Evolutionary conservation across 2,888 invertebrate species (phyloP), one percentile per base, ranked within the genome.

Genomic region (Orthosia gothica): DNA sequence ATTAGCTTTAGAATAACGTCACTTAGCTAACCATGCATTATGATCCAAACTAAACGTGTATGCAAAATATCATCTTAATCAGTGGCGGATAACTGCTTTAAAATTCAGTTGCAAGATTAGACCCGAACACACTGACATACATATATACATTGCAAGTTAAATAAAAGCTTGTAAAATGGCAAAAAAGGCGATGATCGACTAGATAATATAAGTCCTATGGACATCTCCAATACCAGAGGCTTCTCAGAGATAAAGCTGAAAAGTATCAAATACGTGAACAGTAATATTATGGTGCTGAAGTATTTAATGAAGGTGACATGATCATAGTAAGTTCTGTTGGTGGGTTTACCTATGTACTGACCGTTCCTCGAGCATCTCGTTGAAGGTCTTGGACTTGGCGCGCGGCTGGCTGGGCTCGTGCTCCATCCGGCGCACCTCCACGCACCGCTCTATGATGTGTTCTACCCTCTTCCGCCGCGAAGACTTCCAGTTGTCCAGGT

Each of bases 401-500:
- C 98, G 97, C 88, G 98, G 97, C 93, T 98, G 97, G 93, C 97
- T 96, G 90, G 98, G 98, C 91, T 98, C 98, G 92, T 98, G 97
- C 95, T 99, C 98, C 92, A 98, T 97, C 93, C 98, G 98, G 90
- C 98, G 98, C 88, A 98, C 98, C 95, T 99, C 99, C 83, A 98
- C 98, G 87, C 98, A 98, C 86, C 99, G 97, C 95, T 98, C 98
- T 91, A 99, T 98, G 87, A 98, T 98, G 93, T 98, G 98, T 91
- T 99, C 98, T 89, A 99, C 98, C 73, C 98, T 98, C 98, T 99
- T 99, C 97, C 99, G 98, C 90, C 99, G 97, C 85, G 98, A 98
- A 86, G 98, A 98, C 97, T 99, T 99, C 99, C 99, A 99, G 95
- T 98, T 99, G 96, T 99, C 99, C 96, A 99, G 97, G 96, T 99